Base-by-base conservation (phyloP, 2,113 vertebrate genomes). In the Takifugu bimaculatus region DNA sequence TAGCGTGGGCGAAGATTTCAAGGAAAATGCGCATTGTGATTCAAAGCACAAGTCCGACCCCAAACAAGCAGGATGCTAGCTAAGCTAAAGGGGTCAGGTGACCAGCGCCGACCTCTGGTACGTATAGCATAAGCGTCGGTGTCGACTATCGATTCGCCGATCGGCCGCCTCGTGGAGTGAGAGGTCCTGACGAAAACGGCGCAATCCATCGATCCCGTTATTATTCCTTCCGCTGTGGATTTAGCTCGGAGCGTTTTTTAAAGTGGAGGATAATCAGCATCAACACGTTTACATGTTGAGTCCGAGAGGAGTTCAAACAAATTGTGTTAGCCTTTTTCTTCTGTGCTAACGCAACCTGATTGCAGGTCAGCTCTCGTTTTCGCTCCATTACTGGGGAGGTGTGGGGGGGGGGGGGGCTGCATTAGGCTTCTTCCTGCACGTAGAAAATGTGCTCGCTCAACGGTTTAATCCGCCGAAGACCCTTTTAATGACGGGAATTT, bases 401-500 rank as follows among this genome's bases (percentile, higher is more conserved):
- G 20, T 20, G 74, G 65, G 70, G 82, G 82, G 65, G 68, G 82
- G 83, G 73, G 74, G 5, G 60, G 84, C 78, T 67, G 72, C 77
- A 75, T 86, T 83, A 85, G 68, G 65, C 76, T 60, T 20, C 63
- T 67, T 63, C 77, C 74, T n/a, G 64, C 75, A 58, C 74, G 70
- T 63, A 28, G 54, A 82, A 86, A 88, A 86, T 70, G 70, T 86
- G 77, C 71, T 58, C 27, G 59, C 71, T 88, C 85, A 88, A 87
- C 85, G 60, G 76, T 86, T 85, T 70, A 76, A 80, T 85, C 81
- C 74, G 63, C 52, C 61, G 59, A 67, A 68, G 78, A 67, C 45
- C 47, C n/a, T 47, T 87, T 84, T 89, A 89, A 89, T 86, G 77
- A 87, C 79, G 51, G 54, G 28, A 51, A 70, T 74, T 80, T 79